Evolutionary conservation across 2,888 invertebrate species (phyloP).

Genomic region (Acanthopleura granulata): DNA sequence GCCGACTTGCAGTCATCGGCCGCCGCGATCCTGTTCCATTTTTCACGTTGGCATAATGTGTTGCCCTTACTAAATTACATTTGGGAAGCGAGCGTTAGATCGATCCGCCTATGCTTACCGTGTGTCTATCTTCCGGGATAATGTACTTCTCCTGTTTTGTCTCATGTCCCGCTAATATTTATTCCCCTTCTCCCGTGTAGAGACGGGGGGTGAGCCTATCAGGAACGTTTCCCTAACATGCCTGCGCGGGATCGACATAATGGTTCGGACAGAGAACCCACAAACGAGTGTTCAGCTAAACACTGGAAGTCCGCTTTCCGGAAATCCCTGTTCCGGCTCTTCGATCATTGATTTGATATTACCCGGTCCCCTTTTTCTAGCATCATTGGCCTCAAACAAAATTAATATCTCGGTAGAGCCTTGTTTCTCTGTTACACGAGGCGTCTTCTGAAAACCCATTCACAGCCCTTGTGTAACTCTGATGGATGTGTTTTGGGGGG

Average conservation of each 20-base stretch:
- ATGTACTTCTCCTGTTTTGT: slow-evolving; percentile 14
- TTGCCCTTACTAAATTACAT: slow-evolving; percentile 18
- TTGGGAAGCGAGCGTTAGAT: not conserved
- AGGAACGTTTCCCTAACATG: not conserved
- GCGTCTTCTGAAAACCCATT: too few relatives aligned
- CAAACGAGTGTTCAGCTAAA: slow-evolving; percentile 2
- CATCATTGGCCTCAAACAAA: slow-evolving; percentile 9
- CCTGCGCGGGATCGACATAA: not conserved
- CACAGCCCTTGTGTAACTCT: too few relatives aligned
- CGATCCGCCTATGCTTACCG: not conserved
- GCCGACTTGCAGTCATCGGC: not conserved
- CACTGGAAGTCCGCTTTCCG: not conserved
- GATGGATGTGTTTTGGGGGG: too few relatives aligned
- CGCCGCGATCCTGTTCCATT: slow-evolving; percentile 2
- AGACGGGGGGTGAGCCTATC: not conserved
- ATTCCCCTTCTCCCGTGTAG: slow-evolving; percentile 4
- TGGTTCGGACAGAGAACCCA: not conserved
- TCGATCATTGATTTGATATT: not conserved
- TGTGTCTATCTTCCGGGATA: not conserved
- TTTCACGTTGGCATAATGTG: slow-evolving; percentile 6
- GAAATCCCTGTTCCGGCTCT: not conserved
- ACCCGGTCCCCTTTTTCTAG: not conserved
- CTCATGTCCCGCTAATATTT: slow-evolving; percentile 11
- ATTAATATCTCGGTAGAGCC: not conserved
- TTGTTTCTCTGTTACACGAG: too few relatives aligned